phyloP scores from a whole-genome alignment of 1,140 invertebrate genomes.

The Pollicipes pollicipes region DNA sequence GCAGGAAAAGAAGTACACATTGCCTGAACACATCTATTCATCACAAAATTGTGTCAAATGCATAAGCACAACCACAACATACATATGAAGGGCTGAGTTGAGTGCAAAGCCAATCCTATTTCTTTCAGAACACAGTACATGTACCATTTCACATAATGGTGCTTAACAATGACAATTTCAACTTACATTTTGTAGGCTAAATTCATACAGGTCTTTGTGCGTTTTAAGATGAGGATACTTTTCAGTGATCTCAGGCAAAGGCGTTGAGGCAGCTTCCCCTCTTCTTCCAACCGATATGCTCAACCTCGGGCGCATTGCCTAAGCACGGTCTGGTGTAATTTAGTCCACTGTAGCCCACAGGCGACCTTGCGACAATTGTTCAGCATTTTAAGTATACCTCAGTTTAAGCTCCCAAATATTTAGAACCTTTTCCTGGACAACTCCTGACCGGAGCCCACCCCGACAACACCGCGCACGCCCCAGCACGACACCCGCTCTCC shows the following conservation, averaged over 20 bases:
- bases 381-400: no score
- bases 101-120: neutral
- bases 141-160: no score
- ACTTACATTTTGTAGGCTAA: slow-evolving; percentile 22
- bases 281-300: neutral
- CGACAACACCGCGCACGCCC: no score
- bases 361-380: neutral
- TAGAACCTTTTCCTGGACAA: no score
- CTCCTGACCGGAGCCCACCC: no score
- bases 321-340: neutral
- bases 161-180: neutral
- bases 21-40: neutral
- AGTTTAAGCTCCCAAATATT: no score
- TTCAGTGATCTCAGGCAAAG: slow-evolving; percentile 20
- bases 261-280: neutral
- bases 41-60: neutral
- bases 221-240: slow-evolving; percentile 20
- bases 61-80: neutral
- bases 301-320: neutral
- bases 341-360: neutral
- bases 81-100: neutral
- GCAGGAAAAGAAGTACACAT: neutral
- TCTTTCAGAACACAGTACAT: slow-evolving; percentile 1
- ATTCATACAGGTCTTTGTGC: slow-evolving; percentile 22
- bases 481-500: no score